phyloP scores from a whole-genome alignment of 2,113 vertebrate species.

The Hepsetus odoe region DNA sequence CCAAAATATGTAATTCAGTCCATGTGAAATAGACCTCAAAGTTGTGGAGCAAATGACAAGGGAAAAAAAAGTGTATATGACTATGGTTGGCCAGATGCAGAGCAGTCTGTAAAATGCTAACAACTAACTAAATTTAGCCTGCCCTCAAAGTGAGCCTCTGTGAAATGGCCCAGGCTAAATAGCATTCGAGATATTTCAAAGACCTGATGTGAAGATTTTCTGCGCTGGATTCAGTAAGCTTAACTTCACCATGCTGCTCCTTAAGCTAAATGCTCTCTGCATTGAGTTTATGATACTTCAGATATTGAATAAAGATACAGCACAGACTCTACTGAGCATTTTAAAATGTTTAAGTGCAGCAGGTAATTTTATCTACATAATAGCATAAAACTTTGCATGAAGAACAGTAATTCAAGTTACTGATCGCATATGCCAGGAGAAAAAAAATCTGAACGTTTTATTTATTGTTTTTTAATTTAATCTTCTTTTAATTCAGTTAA shows the following conservation, averaged over 20 bases:
- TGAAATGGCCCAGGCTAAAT: slow-evolving; percentile 43
- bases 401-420: too few relatives aligned
- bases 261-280: slow-evolving; percentile 5
- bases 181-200: slow-evolving; percentile 32
- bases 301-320: too few relatives aligned
- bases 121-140: slow-evolving; percentile 49
- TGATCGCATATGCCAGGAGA: too few relatives aligned
- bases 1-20: slow-evolving; percentile 63
- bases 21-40: slow-evolving; percentile 58
- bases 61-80: slow-evolving; percentile 39
- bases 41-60: slow-evolving; percentile 53
- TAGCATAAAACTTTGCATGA: too few relatives aligned
- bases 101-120: slow-evolving; percentile 51
- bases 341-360: too few relatives aligned
- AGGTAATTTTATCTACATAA: too few relatives aligned
- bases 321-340: too few relatives aligned
- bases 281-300: neutral
- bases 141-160: slow-evolving; percentile 39
- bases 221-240: slow-evolving; percentile 27
- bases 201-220: slow-evolving; percentile 30
- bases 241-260: neutral
- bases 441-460: too few relatives aligned
- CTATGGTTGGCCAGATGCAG: slow-evolving; percentile 45
- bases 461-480: neutral
- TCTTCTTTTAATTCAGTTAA: too few relatives aligned